A percentile compares a stretch with the other conserved stretches of the same genome.
Evolutionary conservation across 2,888 invertebrate genomes (phyloP).

Genomic region (Lithophane ornitopus): DNA sequence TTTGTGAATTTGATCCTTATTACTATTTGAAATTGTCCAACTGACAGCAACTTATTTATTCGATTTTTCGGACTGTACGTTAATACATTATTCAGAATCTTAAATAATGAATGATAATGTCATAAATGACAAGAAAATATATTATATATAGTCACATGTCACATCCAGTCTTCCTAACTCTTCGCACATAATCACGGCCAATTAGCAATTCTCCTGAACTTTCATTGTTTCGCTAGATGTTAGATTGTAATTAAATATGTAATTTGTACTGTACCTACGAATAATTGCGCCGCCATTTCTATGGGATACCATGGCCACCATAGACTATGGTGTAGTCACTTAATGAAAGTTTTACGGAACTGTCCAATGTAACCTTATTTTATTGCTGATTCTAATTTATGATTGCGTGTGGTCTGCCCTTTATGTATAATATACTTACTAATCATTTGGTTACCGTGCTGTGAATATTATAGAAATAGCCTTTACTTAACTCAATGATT

Average conservation of each 20-base stretch:
- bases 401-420: slow-evolving; percentile 36
- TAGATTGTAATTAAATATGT: slow-evolving; percentile 77
- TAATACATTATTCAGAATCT: no score
- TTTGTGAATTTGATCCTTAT: no score
- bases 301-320: slow-evolving; percentile 47
- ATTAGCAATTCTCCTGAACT: slow-evolving; percentile 82
- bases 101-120: no score
- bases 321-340: slow-evolving; percentile 48
- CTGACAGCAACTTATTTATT: no score
- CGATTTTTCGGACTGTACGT: no score
- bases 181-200: slow-evolving; percentile 73
- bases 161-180: slow-evolving; percentile 49
- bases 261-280: slow-evolving; percentile 66
- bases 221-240: slow-evolving; percentile 80
- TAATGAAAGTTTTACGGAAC: slow-evolving; percentile 55
- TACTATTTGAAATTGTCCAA: no score
- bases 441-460: slow-evolving; percentile 3
- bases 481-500: background rate
- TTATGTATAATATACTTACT: background rate
- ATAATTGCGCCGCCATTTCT: slow-evolving; percentile 64
- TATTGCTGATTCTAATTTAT: slow-evolving; percentile 53
- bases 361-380: slow-evolving; percentile 38
- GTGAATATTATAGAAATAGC: background rate
- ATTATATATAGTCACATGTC: background rate
- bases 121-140: no score